Evolutionary conservation across 2,888 invertebrate genomes (phyloP), one percentile per base, ranked within the genome.

Genomic region (Agonopterix subpropinquella): DNA sequence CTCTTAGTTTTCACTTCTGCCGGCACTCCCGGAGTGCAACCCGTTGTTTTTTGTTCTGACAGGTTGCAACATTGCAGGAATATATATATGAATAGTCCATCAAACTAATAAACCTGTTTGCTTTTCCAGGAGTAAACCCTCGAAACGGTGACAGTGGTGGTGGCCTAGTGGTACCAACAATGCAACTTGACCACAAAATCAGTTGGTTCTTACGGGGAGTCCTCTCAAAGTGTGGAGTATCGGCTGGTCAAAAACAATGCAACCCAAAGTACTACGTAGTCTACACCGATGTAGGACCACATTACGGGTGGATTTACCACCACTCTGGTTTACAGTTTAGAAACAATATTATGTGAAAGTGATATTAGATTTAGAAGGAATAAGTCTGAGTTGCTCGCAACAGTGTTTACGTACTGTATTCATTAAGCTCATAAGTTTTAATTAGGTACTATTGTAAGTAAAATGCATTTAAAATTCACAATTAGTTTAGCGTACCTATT

Each of bases 81-180:
- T n/a, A n/a, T n/a, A n/a, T n/a, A n/a, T n/a, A n/a, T n/a, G n/a
- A 28, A 28, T 28, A 28, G 28, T 5, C 7, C 28, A 28, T 28
- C 28, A 28, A 28, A 28, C 5, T 51, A 46, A 28, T 28, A 28
- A 28, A 1, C 1, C 5, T 28, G 1, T 39, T 39, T 39, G 4
- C 15, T 35, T 43, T 41, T 39, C 18, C 62, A 90, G 90, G 84
- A 10, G 83, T 85, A 8, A 89, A 90, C 41, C 91, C 91, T 15
- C 90, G 91, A 43, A 92, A 92, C 62, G 92, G 92, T 0, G 92
- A 92, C 60, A 92, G 92, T 53, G 92, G 92, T 0, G 91, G 92
- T 11, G 92, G 92, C 11, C 72, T 92, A 1, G 77, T 88, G 0
- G 70, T 91, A 41, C 77, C 80, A 15, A 74, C 72, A 2, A 56